Percentiles rank a stretch among this genome's conserved stretches.
phyloP scores from a whole-genome alignment of 2,113 vertebrate species.

The Hemibates koningsi region DNA sequence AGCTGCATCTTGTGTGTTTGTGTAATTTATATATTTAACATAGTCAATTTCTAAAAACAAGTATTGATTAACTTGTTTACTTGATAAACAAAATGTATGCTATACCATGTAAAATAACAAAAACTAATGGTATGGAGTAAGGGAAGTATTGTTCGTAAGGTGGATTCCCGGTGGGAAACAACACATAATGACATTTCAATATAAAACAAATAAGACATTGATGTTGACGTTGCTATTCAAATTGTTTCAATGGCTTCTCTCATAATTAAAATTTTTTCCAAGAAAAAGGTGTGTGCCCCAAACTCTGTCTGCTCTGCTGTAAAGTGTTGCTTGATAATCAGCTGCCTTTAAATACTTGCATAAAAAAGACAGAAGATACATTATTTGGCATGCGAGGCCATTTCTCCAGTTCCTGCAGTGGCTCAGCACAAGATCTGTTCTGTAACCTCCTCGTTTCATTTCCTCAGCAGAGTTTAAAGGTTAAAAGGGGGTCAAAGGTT shows the following conservation, averaged over 20 bases:
- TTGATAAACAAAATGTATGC: background rate
- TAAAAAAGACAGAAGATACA: background rate
- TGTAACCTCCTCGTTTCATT: background rate
- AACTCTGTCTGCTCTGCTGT: background rate
- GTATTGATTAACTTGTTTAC: background rate
- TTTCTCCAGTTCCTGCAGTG: background rate
- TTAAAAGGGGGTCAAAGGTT: background rate
- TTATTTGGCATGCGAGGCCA: background rate
- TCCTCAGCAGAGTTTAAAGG: conserved; percentile 23
- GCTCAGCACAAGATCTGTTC: background rate
- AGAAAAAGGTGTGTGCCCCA: background rate
- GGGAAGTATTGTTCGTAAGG: background rate
- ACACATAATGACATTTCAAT: background rate
- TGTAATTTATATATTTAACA: background rate
- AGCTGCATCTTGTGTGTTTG: background rate
- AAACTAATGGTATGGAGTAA: background rate
- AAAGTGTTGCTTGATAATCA: background rate
- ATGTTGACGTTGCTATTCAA: background rate
- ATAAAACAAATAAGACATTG: background rate
- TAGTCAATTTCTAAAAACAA: background rate
- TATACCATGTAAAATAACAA: background rate
- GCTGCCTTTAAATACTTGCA: background rate
- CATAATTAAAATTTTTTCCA: background rate
- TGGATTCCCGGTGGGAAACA: background rate
- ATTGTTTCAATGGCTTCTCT: background rate